Evolutionary conservation across 2,888 invertebrate species (phyloP), one percentile per base, ranked within the genome.

Genomic region (Arge pagana): DNA sequence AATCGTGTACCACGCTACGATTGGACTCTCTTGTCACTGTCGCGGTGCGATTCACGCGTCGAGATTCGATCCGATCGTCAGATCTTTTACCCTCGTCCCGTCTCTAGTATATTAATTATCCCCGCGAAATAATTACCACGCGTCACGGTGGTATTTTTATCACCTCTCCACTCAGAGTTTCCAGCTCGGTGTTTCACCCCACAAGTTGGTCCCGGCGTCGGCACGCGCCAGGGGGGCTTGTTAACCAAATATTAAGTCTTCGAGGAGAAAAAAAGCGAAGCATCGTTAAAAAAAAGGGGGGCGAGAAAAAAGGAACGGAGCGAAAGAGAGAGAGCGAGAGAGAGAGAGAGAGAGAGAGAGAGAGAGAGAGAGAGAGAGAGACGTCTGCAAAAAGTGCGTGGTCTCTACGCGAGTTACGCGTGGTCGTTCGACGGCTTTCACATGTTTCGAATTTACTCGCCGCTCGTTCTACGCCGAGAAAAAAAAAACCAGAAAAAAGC

Each of bases 211-310:
- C 45, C 8, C 19, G 24, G n/a, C 10, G 33, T 33, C 33, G 45
- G 45, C 45, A 45, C 45, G 45, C 45, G 45, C 45, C 45, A 45
- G 45, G 45, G 45, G 45, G 45, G 45, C 45, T 45, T 45, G 45
- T 45, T 45, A 45, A 45, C 45, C 45, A 45, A 45, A 45, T 45
- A 45, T 45, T 45, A 45, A 33, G 45, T 45, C 45, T 13, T 31
- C 19, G 1, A 19, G 7, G 21, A 42, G 13, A 42, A 45, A 35
- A 35, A 33, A 26, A 10, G 28, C 10, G 8, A 6, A 13, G 10
- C 19, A n/a, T n/a, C n/a, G n/a, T n/a, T n/a, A n/a, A n/a, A 45
- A 35, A 35, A 33, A 26, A 10, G 28, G 28, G 8, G 10, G 10
- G 10, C 19, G 13, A 19, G 16, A 18, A 37, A 16, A 37, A 37